Percentiles rank a stretch among this genome's conserved stretches.
phyloP scores from a whole-genome alignment of 2,113 vertebrate species.

The Girardinichthys multiradiatus region DNA sequence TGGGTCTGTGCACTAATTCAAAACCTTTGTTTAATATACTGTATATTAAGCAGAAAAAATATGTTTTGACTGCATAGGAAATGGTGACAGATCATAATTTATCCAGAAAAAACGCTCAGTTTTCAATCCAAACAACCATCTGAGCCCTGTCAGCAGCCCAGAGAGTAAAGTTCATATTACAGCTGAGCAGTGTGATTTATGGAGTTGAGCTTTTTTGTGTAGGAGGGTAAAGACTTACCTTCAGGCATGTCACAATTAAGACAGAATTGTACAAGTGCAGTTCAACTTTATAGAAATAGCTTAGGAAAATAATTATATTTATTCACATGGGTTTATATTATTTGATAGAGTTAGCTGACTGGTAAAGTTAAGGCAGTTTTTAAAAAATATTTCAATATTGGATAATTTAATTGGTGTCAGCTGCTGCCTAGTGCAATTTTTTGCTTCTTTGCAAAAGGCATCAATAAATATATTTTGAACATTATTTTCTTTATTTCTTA shows the following conservation, averaged over 20 bases:
- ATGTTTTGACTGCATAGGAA: not conserved
- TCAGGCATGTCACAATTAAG: not conserved
- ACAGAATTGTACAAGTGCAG: not conserved
- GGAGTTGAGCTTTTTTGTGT: not conserved
- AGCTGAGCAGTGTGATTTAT: not conserved
- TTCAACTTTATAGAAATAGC: too few species aligned
- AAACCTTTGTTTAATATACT: not conserved
- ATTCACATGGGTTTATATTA: too few species aligned
- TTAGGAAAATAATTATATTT: too few species aligned
- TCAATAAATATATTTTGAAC: too few species aligned
- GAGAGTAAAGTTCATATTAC: not conserved
- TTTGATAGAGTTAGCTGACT: too few species aligned
- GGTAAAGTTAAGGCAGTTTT: not conserved
- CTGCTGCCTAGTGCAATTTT: too few species aligned
- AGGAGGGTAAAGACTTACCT: not conserved
- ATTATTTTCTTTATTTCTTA: too few species aligned
- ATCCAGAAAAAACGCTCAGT: not conserved
- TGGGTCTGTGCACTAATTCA: not conserved
- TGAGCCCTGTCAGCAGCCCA: not conserved
- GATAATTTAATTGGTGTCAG: too few species aligned
- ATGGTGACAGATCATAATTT: not conserved
- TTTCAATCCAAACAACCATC: not conserved
- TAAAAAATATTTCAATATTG: too few species aligned
- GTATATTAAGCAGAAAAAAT: not conserved
- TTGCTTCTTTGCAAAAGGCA: too few species aligned